Conservation (phyloP, 2,888 invertebrate genomes). For the Timema podura region DNA sequence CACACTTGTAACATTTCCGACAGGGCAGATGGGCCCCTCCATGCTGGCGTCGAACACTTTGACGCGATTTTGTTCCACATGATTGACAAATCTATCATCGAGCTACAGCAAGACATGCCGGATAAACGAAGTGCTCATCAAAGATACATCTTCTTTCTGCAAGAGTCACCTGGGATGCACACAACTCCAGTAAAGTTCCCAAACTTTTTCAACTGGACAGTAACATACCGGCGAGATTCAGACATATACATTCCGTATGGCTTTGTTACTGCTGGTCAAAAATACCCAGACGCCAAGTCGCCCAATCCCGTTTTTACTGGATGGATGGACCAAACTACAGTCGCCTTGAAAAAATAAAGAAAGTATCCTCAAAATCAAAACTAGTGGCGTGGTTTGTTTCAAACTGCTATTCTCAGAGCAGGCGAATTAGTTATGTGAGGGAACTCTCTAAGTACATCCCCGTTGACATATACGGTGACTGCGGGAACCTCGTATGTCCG, state of each 20-base stretch:
- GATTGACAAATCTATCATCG: constrained; percentile 33
- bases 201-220: constrained; percentile 64
- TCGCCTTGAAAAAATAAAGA: too few relatives aligned
- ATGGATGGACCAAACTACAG: too few relatives aligned
- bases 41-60: too few relatives aligned
- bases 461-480: constrained; percentile 47
- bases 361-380: too few relatives aligned
- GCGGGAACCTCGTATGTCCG: constrained; percentile 44
- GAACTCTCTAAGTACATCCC: constrained; percentile 45
- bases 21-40: too few relatives aligned
- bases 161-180: constrained; percentile 46
- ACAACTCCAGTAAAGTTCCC: constrained; percentile 36
- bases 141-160: constrained; percentile 49
- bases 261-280: constrained; percentile 35
- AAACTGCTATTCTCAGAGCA: constrained; percentile 51
- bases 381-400: constrained; percentile 52
- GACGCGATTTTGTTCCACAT: constrained; percentile 53
- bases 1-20: constrained; percentile 46
- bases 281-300: too few relatives aligned
- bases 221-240: constrained; percentile 59
- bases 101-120: constrained; percentile 45
- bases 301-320: too few relatives aligned
- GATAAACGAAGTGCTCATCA: constrained; percentile 44
- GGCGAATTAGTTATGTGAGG: constrained; percentile 45
- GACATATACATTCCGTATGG: constrained; percentile 66